Conservation (phyloP, 1,140 invertebrate genomes). For the Pantala flavescens region DNA sequence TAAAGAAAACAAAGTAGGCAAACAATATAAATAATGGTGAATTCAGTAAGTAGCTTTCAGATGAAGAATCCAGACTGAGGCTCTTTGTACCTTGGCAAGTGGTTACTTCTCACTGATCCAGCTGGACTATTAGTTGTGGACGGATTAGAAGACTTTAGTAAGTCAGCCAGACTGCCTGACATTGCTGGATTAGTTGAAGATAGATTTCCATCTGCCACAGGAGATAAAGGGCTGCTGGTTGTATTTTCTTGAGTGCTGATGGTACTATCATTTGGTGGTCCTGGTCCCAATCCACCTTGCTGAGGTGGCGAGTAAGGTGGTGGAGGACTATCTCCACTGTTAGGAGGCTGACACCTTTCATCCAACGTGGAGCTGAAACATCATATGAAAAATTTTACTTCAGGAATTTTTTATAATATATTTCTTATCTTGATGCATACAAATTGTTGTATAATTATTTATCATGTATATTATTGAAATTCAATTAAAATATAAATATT, state of each 20-base stretch:
- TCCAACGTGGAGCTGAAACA: conserved; percentile 26
- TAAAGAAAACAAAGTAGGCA: background rate
- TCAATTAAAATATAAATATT: no score
- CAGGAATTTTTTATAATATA: no score
- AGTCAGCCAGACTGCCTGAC: conserved; percentile 11
- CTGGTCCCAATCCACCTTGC: conserved; percentile 13
- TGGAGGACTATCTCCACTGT: conserved; percentile 30
- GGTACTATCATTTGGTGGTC: conserved; percentile 14
- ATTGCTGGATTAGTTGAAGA: background rate
- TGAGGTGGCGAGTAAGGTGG: conserved; percentile 31
- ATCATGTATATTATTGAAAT: no score
- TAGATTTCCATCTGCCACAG: background rate
- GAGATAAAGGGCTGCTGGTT: background rate
- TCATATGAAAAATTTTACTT: no score
- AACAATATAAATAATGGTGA: conserved; percentile 10
- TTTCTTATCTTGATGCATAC: no score
- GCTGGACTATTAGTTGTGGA: conserved; percentile 18
- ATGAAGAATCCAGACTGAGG: conserved; percentile 21
- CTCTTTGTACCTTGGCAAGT: conserved; percentile 21
- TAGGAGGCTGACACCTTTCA: conserved; percentile 26
- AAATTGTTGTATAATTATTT: no score
- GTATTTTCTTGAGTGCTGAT: background rate
- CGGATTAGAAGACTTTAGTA: conserved; percentile 18
- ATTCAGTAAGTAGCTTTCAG: conserved; percentile 6
- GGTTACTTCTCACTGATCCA: conserved; percentile 15